Evolutionary conservation across 2,888 invertebrate genomes (phyloP).

Genomic region (Xylota sylvarum): DNA sequence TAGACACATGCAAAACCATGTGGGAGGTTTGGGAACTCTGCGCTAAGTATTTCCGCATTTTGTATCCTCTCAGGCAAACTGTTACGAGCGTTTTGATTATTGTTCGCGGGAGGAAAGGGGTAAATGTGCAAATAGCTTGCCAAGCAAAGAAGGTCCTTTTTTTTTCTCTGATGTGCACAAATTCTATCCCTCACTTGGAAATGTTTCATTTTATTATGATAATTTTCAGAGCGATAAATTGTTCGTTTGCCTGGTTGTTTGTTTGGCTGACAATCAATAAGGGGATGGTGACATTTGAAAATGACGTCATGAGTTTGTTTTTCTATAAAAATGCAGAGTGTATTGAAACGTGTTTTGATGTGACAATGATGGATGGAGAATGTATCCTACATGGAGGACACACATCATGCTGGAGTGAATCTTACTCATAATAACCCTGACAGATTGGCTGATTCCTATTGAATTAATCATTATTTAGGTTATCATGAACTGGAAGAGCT

Average conservation of each 20-base stretch:
- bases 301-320: conserved; percentile 10
- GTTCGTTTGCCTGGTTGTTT: conserved; percentile 5
- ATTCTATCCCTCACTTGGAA: conserved; percentile 4
- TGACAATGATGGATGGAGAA: conserved; percentile 9
- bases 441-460: neutral
- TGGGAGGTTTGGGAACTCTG: neutral
- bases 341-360: conserved; percentile 14
- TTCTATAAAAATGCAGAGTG: neutral
- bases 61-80: conserved; percentile 11
- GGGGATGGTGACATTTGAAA: neutral
- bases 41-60: conserved; percentile 27
- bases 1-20: conserved; percentile 6
- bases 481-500: neutral
- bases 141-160: conserved; percentile 25
- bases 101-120: conserved; percentile 5
- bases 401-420: neutral
- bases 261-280: conserved; percentile 14
- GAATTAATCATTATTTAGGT: neutral
- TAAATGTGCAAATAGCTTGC: conserved; percentile 43
- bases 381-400: neutral
- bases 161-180: neutral
- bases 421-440: neutral
- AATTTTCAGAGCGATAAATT: conserved; percentile 46
- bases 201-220: conserved; percentile 63
- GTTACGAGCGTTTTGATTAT: conserved; percentile 24